phyloP scores from a whole-genome alignment of 2,797 vertebrate genomes.

The Sitta carolinensis region DNA sequence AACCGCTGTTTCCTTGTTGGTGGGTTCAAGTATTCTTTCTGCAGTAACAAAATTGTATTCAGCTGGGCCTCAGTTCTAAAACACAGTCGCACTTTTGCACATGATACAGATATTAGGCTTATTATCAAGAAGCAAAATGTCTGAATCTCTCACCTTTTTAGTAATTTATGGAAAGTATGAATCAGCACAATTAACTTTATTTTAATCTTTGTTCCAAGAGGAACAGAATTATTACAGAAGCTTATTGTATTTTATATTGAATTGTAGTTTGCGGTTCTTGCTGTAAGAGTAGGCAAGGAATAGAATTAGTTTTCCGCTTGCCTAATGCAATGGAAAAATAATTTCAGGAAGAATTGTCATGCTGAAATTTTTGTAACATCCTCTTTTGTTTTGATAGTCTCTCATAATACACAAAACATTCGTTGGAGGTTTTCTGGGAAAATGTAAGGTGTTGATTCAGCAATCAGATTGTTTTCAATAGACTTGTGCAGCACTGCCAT shows the following conservation, averaged over 20 bases:
- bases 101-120: conserved; percentile 14
- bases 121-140: conserved; percentile 10
- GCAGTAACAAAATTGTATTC: neutral
- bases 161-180: conserved; percentile 39
- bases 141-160: conserved; percentile 23
- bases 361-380: conserved; percentile 19
- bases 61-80: conserved; percentile 45
- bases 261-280: conserved; percentile 2
- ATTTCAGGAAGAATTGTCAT: conserved; percentile 7
- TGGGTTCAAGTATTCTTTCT: neutral
- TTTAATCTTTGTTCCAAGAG: conserved; percentile 30
- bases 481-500: neutral
- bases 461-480: neutral
- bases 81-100: conserved; percentile 40
- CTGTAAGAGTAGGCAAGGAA: neutral
- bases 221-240: neutral
- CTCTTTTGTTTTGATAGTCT: conserved; percentile 10
- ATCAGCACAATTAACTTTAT: conserved; percentile 46
- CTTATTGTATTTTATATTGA: conserved; percentile 36
- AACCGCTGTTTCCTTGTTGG: neutral
- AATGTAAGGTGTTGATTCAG: conserved; percentile 9
- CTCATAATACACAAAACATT: conserved; percentile 43
- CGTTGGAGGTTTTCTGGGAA: conserved; percentile 52
- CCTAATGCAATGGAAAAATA: conserved; percentile 34
- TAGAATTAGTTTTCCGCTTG: conserved; percentile 42